Base-by-base conservation (phyloP, 2,888 invertebrate species). In the Tipula lateralis region DNA sequence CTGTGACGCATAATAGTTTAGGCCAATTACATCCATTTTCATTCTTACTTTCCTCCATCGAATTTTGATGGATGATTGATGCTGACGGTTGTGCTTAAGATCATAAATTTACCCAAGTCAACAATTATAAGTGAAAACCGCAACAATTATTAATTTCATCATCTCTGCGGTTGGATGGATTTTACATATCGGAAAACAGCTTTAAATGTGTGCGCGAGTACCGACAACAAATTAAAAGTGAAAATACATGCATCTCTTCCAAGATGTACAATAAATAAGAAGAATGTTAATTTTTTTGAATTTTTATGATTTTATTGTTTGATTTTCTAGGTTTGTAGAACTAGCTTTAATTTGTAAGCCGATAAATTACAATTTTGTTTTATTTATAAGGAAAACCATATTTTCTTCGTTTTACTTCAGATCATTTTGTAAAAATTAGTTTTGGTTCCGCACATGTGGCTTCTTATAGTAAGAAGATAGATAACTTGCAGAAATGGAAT, bases 321-420 rank as follows among this genome's bases (percentile, higher is more conserved):
- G 66, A 12, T 66, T 66, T 66, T 66, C 66, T 66, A 66, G 66
- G 66, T 66, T 66, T 66, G 24, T 66, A 66, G 66, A 66, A 66
- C 66, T 66, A 5, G 19, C 9, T 66, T 66, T 24, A 66, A 66
- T 24, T 66, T 66, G 66, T 50, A n/a, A 50, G 24, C 24, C 19
- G 24, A 66, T 66, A 24, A 66, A 66, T 24, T 66, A 24, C 13
- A 39, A 39, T 24, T 66, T 66, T 66, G n/a, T 16, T 44, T 16
- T 3, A 7, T 24, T 66, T 24, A 66, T 24, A 19, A 66, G 66
- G 66, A 66, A 24, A 66, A 24, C 19, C 24, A 66, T 66, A 66
- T 66, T 66, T 66, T 24, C 66, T 66, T 24, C 9, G 66, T 19
- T 24, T 66, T 50, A 19, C 66, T 9, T n/a, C 19, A 66, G 24